Evolutionary conservation across 2,113 vertebrate species (phyloP), one percentile per base, ranked within the genome.

Genomic region (Aplodontia rufa): DNA sequence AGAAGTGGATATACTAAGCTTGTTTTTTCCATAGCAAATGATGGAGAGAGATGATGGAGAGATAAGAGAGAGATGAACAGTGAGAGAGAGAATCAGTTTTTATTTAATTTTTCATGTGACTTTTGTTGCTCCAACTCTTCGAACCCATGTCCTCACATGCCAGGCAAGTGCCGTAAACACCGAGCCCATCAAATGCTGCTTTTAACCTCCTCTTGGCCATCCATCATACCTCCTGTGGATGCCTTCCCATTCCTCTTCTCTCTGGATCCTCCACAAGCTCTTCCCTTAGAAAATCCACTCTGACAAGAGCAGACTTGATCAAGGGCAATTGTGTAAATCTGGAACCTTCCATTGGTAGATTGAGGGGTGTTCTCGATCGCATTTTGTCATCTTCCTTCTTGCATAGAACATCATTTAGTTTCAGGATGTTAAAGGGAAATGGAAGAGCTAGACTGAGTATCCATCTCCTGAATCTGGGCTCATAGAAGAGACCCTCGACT

Each of bases 11-110:
- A 30, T 2, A 58, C 26, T 16, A 66, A 80, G 14, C 53, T 79
- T 79, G 0, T 53, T 72, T 94, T 83, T 47, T 74, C 28, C 22
- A 92, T 92, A 49, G 71, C 8, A 78, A 26, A 55, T 88, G 45
- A 47, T 80, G 22, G 17, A n/a, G n/a, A n/a, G n/a, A n/a, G n/a
- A n/a, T n/a, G n/a, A n/a, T n/a, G n/a, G n/a, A n/a, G n/a, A n/a
- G n/a, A n/a, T n/a, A n/a, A n/a, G n/a, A n/a, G n/a, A n/a, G n/a
- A n/a, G n/a, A n/a, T n/a, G n/a, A n/a, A n/a, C n/a, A n/a, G n/a
- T n/a, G n/a, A n/a, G n/a, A n/a, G n/a, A n/a, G n/a, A n/a, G n/a
- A n/a, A n/a, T n/a, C n/a, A n/a, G n/a, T n/a, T n/a, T n/a, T n/a
- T n/a, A n/a, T n/a, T n/a, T n/a, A n/a, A n/a, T n/a, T n/a, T n/a